phyloP scores from a whole-genome alignment of 2,113 vertebrate species.

The Aleadryas rufinucha region DNA sequence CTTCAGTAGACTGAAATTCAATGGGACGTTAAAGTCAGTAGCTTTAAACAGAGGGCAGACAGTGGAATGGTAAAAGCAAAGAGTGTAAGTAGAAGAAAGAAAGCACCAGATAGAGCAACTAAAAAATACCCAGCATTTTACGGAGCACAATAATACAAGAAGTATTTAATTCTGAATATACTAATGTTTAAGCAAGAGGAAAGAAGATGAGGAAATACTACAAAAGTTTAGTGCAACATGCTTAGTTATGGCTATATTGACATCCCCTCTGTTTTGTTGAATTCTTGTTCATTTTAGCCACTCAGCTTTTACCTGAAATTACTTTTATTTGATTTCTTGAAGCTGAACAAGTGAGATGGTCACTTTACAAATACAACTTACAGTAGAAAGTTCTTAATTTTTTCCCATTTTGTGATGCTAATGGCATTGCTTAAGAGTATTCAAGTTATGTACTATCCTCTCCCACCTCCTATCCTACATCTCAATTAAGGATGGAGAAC shows the following conservation, averaged over 20 bases:
- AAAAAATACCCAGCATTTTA: not conserved
- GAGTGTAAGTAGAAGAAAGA: not conserved
- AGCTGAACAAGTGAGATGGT: not conserved
- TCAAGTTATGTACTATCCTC: not conserved
- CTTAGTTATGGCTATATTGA: not conserved
- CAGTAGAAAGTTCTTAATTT: not conserved
- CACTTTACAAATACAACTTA: not conserved
- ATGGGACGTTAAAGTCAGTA: not conserved
- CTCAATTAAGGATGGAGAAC: not conserved
- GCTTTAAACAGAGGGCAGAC: not conserved
- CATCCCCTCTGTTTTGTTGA: not conserved
- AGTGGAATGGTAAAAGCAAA: not conserved
- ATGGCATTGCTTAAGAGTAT: not conserved
- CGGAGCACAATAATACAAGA: fast-evolving
- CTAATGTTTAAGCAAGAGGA: not conserved
- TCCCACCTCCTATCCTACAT: not conserved
- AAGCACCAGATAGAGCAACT: not conserved
- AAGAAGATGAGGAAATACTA: not conserved
- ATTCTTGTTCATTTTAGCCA: not conserved
- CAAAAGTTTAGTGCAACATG: not conserved
- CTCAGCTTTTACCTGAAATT: not conserved
- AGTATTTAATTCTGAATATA: not conserved
- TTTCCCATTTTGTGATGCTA: not conserved
- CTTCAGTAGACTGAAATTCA: not conserved
- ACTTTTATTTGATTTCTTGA: not conserved